Evolutionary conservation across 2,113 vertebrate species (phyloP).

Genomic region (Danionella cerebrum): DNA sequence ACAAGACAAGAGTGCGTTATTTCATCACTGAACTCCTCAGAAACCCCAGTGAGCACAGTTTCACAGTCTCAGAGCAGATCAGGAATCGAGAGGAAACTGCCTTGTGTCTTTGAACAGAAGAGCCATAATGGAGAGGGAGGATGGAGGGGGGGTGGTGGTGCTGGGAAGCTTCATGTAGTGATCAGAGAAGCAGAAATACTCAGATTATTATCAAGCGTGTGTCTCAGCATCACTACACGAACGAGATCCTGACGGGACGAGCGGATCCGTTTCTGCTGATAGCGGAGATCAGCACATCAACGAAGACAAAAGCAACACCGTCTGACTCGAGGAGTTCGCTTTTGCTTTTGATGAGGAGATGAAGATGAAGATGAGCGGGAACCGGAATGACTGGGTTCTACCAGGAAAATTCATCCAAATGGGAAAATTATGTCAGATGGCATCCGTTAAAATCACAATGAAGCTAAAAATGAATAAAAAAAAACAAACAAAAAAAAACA

Average conservation of each 20-base stretch:
- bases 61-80: slow-evolving; percentile 24
- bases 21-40: neutral
- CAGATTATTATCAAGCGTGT: too few species aligned
- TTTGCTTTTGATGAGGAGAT: neutral
- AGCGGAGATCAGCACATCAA: slow-evolving; percentile 19
- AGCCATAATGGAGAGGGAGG: slow-evolving; percentile 47
- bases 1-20: neutral
- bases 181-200: neutral
- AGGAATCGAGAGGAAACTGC: slow-evolving; percentile 62
- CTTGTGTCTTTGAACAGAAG: slow-evolving; percentile 99
- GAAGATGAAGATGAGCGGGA: neutral
- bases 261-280: neutral
- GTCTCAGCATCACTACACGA: too few species aligned
- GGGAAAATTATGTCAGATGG: too few species aligned
- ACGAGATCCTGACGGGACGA: neutral
- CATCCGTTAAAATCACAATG: too few species aligned
- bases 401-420: neutral
- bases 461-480: too few species aligned
- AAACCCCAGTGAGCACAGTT: slow-evolving; percentile 19
- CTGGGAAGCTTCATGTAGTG: slow-evolving; percentile 49
- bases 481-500: too few species aligned
- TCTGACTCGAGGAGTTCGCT: neutral
- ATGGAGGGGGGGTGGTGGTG: slow-evolving; percentile 64
- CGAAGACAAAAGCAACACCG: neutral
- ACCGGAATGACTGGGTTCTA: neutral